Conservation (phyloP, 2,888 invertebrate species). For the Erpobdella octoculata region DNA sequence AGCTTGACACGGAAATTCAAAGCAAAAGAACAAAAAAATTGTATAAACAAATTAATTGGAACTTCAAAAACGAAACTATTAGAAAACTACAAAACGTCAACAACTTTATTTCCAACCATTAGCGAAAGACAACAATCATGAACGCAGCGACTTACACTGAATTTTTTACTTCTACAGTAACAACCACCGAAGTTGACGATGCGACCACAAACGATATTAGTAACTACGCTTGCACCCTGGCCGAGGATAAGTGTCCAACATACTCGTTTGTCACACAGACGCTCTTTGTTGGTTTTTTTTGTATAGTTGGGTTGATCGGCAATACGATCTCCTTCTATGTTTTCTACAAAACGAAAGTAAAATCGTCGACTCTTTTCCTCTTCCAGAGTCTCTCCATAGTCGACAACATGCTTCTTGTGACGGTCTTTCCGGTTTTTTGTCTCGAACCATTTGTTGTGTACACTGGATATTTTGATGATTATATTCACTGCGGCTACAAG, state of each 20-base stretch:
- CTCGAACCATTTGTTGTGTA: slow-evolving; percentile 34
- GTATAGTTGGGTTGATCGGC: slow-evolving; percentile 36
- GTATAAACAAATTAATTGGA: too few relatives aligned
- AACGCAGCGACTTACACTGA: background rate
- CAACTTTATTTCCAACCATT: background rate
- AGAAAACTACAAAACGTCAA: too few relatives aligned
- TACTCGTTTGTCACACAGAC: slow-evolving; percentile 36
- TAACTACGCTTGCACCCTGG: background rate
- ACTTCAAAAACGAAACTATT: too few relatives aligned
- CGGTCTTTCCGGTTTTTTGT: slow-evolving; percentile 36
- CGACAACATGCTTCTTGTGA: slow-evolving; percentile 35
- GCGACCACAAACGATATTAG: background rate
- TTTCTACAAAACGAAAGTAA: slow-evolving; percentile 37
- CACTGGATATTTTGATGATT: slow-evolving; percentile 27
- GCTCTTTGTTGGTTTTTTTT: slow-evolving; percentile 32
- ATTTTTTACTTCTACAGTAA: background rate
- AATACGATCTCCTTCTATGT: slow-evolving; percentile 36
- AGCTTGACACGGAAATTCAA: too few relatives aligned
- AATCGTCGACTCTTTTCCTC: slow-evolving; percentile 39
- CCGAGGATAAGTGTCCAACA: slow-evolving; percentile 9
- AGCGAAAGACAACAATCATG: background rate
- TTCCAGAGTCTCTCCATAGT: slow-evolving; percentile 37
- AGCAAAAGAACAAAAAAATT: too few relatives aligned
- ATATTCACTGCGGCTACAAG: slow-evolving; percentile 7
- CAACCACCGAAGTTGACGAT: background rate